Evolutionary conservation across 2,797 vertebrate species (phyloP).

Genomic region (Hephaestus fuliginosus): DNA sequence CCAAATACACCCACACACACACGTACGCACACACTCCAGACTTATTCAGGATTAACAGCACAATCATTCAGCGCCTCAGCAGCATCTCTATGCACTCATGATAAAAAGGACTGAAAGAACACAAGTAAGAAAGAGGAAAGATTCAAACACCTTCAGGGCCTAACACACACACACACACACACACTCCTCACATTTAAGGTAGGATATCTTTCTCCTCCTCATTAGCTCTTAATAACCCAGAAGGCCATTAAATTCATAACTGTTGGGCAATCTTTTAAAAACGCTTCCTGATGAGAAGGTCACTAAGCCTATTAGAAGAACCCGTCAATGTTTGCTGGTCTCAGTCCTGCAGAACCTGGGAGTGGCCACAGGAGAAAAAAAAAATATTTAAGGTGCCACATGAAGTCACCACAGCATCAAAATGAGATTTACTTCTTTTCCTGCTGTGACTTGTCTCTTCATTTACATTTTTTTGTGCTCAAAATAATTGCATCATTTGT

Average conservation of each 20-base stretch:
- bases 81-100: constrained; percentile 27
- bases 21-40: constrained; percentile 18
- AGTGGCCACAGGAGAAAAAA: constrained; percentile 13
- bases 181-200: constrained; percentile 43
- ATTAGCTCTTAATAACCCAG: constrained; percentile 69
- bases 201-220: constrained; percentile 58
- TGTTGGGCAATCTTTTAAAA: constrained; percentile 62
- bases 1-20: constrained; percentile 30
- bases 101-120: constrained; percentile 39
- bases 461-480: too few relatives aligned
- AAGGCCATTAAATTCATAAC: constrained; percentile 66
- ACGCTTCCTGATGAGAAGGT: constrained; percentile 64
- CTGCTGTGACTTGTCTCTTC: not conserved
- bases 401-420: not conserved
- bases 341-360: constrained; percentile 26
- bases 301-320: constrained; percentile 54
- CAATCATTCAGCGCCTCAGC: constrained; percentile 52
- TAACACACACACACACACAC: constrained; percentile 41
- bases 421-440: not conserved
- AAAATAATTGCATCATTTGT: not conserved
- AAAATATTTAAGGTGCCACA: constrained; percentile 6
- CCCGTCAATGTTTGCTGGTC: constrained; percentile 27
- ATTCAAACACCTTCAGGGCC: constrained; percentile 30
- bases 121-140: constrained; percentile 49
- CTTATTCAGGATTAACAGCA: constrained; percentile 45